A percentile compares a stretch with the other conserved stretches of the same genome.
phyloP scores from a whole-genome alignment of 2,797 vertebrate genomes.

The Lates japonicus region DNA sequence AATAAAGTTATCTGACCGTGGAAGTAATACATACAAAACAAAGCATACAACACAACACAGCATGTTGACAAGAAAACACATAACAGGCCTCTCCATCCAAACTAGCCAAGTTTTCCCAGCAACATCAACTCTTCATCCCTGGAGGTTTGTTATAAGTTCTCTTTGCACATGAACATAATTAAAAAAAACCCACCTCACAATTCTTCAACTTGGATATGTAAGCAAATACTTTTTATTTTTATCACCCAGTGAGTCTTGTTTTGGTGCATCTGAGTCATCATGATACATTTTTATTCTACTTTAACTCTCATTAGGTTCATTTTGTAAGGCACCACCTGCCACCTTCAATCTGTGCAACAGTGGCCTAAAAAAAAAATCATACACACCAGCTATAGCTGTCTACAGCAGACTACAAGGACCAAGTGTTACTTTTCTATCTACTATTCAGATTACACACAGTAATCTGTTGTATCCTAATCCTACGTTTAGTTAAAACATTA shows the following conservation, averaged over 20 bases:
- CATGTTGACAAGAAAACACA: background rate
- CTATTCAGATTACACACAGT: background rate
- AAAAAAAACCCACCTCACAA: background rate
- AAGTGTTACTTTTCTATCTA: background rate
- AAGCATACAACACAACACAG: background rate
- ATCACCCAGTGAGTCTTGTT: slow-evolving; percentile 19
- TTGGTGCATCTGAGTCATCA: slow-evolving; percentile 38
- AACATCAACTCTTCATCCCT: background rate
- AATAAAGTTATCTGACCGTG: slow-evolving; percentile 2
- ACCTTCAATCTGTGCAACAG: slow-evolving; percentile 33
- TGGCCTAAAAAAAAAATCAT: slow-evolving; percentile 5
- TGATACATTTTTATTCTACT: slow-evolving; percentile 36
- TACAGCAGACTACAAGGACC: background rate
- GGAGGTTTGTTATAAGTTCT: slow-evolving; percentile 5
- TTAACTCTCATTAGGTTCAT: slow-evolving; percentile 35
- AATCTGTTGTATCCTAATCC: background rate
- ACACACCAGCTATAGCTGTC: slow-evolving; percentile 1
- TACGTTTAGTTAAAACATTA: background rate
- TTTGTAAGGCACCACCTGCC: slow-evolving; percentile 43
- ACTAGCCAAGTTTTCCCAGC: slow-evolving; percentile 1
- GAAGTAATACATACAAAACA: slow-evolving; percentile 6
- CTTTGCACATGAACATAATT: slow-evolving; percentile 6
- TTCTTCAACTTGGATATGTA: slow-evolving; percentile 13
- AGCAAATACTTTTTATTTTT: slow-evolving; percentile 16
- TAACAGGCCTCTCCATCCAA: background rate